Evolutionary conservation across 2,797 vertebrate genomes (phyloP), one percentile per base, ranked within the genome.

Genomic region (Dicrostonyx torquatus): DNA sequence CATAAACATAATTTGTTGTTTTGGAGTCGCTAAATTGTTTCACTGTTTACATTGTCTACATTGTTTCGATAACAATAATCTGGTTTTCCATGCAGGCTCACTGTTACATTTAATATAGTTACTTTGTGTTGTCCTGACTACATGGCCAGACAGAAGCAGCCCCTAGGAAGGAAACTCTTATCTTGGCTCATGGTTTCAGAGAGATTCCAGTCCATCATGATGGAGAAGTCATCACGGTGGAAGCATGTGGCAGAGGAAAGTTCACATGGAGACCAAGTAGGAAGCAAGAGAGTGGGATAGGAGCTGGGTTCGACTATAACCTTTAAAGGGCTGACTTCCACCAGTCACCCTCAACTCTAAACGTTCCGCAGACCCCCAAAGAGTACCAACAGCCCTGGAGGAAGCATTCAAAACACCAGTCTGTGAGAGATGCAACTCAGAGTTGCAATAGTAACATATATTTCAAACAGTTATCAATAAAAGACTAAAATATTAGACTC

Each of bases 21-120:
- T 64, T 31, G 37, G 40, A 43, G 26, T 20, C n/a, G 75, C 62
- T n/a, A 90, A 60, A 20, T 76, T n/a, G 72, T 73, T 95, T 84
- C 50, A n/a, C 6, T n/a, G 17, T 79, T 12, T 26, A 91, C 4
- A 83, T n/a, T 90, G 17, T 79, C 22, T 26, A 91, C 4, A 83
- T n/a, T 90, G 9, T 79, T 95, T 87, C 26, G 79, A 4, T 89
- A 89, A 75, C 5, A 87, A 48, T 34, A 86, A 76, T 73, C 34
- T 94, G 45, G 50, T 86, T 96, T 95, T 66, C 72, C 70, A 48
- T 89, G 45, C 66, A 45, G 29, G 91, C 53, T 72, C 66, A 90
- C 4, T 43, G 10, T 77, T 93, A 45, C 4, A 55, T 93, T 87
- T 58, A 93, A 37, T 31, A 43, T 94, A 80, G 37, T 82, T 40